phyloP scores from a whole-genome alignment of 2,888 invertebrate genomes.

The Sialis fuliginosa region DNA sequence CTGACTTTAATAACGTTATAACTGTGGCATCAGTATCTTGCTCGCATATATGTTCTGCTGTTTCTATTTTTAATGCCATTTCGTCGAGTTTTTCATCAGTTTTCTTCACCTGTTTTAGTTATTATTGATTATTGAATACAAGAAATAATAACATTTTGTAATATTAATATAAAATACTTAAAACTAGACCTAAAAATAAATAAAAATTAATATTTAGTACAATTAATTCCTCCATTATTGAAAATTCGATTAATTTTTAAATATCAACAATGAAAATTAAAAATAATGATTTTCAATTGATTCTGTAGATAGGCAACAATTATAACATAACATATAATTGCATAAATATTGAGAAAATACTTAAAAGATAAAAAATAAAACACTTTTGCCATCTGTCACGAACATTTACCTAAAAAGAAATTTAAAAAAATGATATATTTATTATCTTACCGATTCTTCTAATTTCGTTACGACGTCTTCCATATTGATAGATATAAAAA shows the following conservation, averaged over 20 bases:
- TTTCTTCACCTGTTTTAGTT: conserved; percentile 39
- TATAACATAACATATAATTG: too few relatives aligned
- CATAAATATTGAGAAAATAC: too few relatives aligned
- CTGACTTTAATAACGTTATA: conserved; percentile 53
- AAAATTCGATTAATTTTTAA: too few relatives aligned
- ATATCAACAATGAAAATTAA: too few relatives aligned
- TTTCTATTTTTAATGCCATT: conserved; percentile 56
- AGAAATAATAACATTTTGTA: not conserved
- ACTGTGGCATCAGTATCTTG: conserved; percentile 39
- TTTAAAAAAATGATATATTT: not conserved
- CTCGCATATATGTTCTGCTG: conserved; percentile 40
- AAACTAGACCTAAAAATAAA: not conserved
- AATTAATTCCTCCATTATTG: too few relatives aligned
- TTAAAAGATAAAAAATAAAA: too few relatives aligned
- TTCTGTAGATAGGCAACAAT: too few relatives aligned
- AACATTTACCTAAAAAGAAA: not conserved
- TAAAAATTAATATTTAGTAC: not conserved
- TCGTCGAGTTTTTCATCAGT: conserved; percentile 55
- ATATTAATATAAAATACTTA: not conserved
- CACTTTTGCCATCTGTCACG: not conserved
- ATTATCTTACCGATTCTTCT: conserved; percentile 20
- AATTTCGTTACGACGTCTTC: conserved; percentile 21
- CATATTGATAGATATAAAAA: conserved; percentile 12
- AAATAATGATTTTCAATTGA: too few relatives aligned
- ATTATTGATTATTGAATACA: not conserved